Base-by-base conservation (phyloP, 2,888 invertebrate species). In the Callyntrura sp. region DNA sequence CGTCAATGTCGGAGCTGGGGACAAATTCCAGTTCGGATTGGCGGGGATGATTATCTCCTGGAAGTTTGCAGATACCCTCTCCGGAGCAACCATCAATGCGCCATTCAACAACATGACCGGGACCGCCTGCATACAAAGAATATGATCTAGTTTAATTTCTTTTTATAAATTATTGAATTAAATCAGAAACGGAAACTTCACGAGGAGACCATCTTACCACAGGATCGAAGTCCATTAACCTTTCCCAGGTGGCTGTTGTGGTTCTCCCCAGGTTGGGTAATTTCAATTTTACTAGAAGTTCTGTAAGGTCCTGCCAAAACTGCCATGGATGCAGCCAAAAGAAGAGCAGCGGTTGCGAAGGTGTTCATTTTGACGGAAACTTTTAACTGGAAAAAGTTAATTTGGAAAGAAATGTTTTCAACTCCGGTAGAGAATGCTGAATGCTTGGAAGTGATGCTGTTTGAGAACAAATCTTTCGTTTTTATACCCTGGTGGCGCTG, bases 1-100 rank as follows among this genome's bases (percentile, higher is more conserved):
- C 62, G 25, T 73, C 60, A 55, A 76, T 51, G 60, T 82, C 70
- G 60, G 76, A 28, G 14, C 88, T 88, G 4, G 88, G 88, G 28
- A 88, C 48, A 25, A 88, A 88, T 11, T 88, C 88, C 0, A 73
- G 43, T 20, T 88, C 88, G 12, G 88, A 28, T 25, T 51, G 8
- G n/a, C 60, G 55, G 1, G 12, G 14, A 1, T 43, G 5, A n/a
- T 45, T 62, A 6, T 88, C 88, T 0, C 70, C 82, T 5, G 73
- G 62, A 51, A 62, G 17, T 17, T 48, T 17, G 43, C 85, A 85
- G n/a, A 12, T 35, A 12, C 45, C 57, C 8, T 85, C 76, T n/a
- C 57, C 57, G 9, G 57, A 57, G 45, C 85, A 85, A 23, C 70
- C 76, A 2, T 73, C 76, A 23, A 85, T 45, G 5, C 73, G 55